Conservation (phyloP, 2,888 invertebrate species). For the Nineta flava region DNA sequence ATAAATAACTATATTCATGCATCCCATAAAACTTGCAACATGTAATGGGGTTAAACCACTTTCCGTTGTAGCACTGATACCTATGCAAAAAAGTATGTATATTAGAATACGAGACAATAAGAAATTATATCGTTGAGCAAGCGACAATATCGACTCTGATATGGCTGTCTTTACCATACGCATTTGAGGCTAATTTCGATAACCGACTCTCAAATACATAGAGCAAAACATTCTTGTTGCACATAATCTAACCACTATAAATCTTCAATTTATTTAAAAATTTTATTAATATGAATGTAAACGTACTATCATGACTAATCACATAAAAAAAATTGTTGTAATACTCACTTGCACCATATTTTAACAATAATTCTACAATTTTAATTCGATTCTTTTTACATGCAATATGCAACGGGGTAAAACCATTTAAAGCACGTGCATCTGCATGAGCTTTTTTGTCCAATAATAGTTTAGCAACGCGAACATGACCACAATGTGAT, state of each 20-base stretch:
- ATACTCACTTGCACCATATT: conserved; percentile 73
- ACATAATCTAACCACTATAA: too few species aligned
- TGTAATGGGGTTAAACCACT: conserved; percentile 90
- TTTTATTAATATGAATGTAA: too few species aligned
- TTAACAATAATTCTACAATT: conserved; percentile 85
- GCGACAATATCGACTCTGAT: too few species aligned
- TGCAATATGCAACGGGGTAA: conserved; percentile 94
- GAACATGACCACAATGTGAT: conserved; percentile 84
- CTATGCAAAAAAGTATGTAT: conserved; percentile 21
- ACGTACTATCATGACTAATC: too few species aligned
- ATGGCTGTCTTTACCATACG: too few species aligned
- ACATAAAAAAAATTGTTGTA: conserved; percentile 1
- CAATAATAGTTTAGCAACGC: conserved; percentile 80
- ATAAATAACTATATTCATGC: conserved; percentile 97
- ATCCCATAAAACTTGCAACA: conserved; percentile 98
- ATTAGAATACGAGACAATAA: neutral
- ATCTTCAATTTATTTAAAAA: too few species aligned
- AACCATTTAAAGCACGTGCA: conserved; percentile 90
- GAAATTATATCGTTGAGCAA: too few species aligned
- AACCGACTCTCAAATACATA: too few species aligned
- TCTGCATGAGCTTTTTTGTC: conserved; percentile 96
- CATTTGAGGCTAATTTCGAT: too few species aligned
- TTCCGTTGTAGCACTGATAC: conserved; percentile 52
- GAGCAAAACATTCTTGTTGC: too few species aligned
- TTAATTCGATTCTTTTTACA: conserved; percentile 98